A percentile compares a stretch with the other conserved stretches of the same genome.
Evolutionary conservation across 2,797 vertebrate genomes (phyloP).

Genomic region (Cheirogaleus major): DNA sequence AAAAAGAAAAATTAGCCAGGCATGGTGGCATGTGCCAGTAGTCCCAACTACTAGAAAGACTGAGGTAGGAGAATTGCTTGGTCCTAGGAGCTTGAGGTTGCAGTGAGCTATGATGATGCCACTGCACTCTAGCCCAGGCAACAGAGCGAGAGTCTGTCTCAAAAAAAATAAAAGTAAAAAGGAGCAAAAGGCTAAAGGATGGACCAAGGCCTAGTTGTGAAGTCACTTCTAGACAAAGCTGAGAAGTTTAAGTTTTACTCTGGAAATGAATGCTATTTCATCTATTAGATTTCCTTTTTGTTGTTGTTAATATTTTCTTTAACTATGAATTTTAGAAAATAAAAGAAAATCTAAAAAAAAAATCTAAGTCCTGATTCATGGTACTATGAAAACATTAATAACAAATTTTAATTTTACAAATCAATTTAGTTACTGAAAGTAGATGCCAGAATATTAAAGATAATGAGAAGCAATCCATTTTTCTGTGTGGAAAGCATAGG

Average conservation of each 20-base stretch:
- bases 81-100: too few species aligned
- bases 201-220: not conserved
- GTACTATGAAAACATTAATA: not conserved
- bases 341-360: not conserved
- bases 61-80: too few species aligned
- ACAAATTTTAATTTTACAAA: not conserved
- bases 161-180: not conserved
- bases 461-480: not conserved
- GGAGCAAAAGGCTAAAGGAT: not conserved
- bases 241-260: not conserved
- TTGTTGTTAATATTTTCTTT: not conserved
- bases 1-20: too few species aligned
- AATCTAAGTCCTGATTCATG: not conserved
- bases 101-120: too few species aligned
- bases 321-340: constrained; percentile 4
- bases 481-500: not conserved
- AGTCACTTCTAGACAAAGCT: not conserved
- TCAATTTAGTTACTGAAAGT: not conserved
- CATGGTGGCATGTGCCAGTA: too few species aligned
- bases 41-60: too few species aligned
- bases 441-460: not conserved
- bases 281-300: not conserved
- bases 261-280: not conserved
- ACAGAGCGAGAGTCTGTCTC: too few species aligned
- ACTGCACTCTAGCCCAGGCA: too few species aligned